Base-by-base conservation (phyloP, 23 tunicate genomes). In the Oikopleura albicans region DNA sequence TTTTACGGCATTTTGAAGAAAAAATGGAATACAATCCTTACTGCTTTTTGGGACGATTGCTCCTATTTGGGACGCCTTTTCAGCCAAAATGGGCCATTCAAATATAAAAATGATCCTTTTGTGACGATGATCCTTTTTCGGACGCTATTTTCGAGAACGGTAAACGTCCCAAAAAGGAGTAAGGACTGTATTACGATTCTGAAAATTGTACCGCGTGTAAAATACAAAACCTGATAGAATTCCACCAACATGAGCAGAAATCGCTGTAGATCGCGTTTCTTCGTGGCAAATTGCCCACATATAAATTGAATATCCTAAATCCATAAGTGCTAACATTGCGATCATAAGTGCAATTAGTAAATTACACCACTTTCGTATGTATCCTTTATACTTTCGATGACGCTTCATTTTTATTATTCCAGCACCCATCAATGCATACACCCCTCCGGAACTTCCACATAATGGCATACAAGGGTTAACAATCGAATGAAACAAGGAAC, bases 381-480 rank as follows among this genome's bases (percentile, higher is more conserved):
- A 12, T 16, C 79, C 79, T 29, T 71, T 71, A 29, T 71, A 71
- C 35, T 71, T 71, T 4, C 35, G 35, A 71, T 71, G 79, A 4
- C 79, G 33, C 37, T 71, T 71, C 4, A 71, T 12, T 71, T 71
- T 71, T 34, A 71, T 31, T 2, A 71, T 16, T 16, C 79, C 33
- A 16, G 79, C 63, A 71, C 79, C 79, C 34, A 71, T 16, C 4
- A 71, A 37, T 22, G 79, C 79, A 31, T 12, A 71, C 28, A 16
- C 27, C 2, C 79, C 79, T 22, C 79, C 79, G 35, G 79, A 71
- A 71, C 34, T 12, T 2, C 79, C 79, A 71, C 79, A 71, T 29
- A 71, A 29, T 12, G 79, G 79, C 33, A 37, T 22, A 71, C 79
- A 71, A 29, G 79, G 79, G 35, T 71, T 71, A 71, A 71, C 79